Conservation (phyloP, 2,888 invertebrate genomes). For the Hypolimnas misippus region DNA sequence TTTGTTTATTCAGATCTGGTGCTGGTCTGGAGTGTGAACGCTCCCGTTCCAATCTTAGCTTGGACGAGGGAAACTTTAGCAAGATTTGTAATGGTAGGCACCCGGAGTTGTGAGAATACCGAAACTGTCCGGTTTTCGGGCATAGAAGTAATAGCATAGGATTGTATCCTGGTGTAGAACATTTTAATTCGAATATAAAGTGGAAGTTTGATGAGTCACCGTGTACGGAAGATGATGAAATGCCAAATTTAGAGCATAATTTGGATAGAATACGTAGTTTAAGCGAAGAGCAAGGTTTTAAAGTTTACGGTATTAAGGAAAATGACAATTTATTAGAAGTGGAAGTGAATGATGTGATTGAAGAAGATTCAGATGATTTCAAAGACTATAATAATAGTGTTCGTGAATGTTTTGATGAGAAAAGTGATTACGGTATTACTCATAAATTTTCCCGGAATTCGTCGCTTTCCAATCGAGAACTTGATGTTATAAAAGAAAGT, state of each 20-base stretch:
- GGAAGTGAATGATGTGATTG: slow-evolving; percentile 70
- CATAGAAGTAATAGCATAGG: slow-evolving; percentile 82
- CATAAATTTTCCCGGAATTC: slow-evolving; percentile 79
- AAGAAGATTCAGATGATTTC: slow-evolving; percentile 69
- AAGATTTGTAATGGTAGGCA: slow-evolving; percentile 78
- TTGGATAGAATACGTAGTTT: slow-evolving; percentile 79
- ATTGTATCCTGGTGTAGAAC: slow-evolving; percentile 77
- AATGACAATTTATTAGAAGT: slow-evolving; percentile 76
- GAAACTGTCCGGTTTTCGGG: slow-evolving; percentile 81
- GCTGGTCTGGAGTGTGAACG: slow-evolving; percentile 73
- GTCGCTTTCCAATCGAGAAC: slow-evolving; percentile 78
- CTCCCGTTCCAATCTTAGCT: slow-evolving; percentile 77
- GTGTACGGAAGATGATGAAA: slow-evolving; percentile 66
- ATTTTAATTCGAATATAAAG: slow-evolving; percentile 78
- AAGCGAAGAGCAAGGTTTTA: slow-evolving; percentile 74
- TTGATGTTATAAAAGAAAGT: slow-evolving; percentile 81
- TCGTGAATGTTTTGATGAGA: slow-evolving; percentile 71
- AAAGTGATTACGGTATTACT: slow-evolving; percentile 69
- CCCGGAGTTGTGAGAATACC: slow-evolving; percentile 82
- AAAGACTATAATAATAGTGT: slow-evolving; percentile 66
- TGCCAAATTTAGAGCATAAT: slow-evolving; percentile 75
- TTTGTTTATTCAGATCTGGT: slow-evolving; percentile 76
- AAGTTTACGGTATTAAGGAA: slow-evolving; percentile 64
- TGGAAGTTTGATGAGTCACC: slow-evolving; percentile 78
- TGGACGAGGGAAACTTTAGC: slow-evolving; percentile 78